Conservation (phyloP, 1,140 invertebrate species). For the Trialeurodes vaporariorum region DNA sequence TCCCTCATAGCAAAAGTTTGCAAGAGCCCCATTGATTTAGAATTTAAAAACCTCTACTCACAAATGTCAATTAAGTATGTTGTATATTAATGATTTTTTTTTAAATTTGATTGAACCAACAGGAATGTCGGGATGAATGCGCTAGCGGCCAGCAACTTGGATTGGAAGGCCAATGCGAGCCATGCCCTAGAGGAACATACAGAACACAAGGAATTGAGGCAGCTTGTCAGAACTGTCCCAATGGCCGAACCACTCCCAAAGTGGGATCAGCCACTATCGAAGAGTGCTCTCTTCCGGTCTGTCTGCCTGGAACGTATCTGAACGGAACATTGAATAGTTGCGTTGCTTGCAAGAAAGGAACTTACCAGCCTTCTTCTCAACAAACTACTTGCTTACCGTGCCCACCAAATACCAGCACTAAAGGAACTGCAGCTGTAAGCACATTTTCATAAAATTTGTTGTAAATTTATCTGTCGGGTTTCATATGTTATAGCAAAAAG, state of each 20-base stretch:
- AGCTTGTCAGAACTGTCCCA: conserved; percentile 76
- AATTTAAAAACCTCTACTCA: no score
- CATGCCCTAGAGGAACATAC: conserved; percentile 83
- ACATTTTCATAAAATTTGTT: no score
- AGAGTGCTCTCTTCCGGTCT: conserved; percentile 85
- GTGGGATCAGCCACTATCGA: conserved; percentile 68
- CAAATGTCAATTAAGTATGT: no score
- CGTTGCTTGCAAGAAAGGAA: conserved; percentile 78
- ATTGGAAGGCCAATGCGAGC: conserved; percentile 78
- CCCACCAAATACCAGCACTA: conserved; percentile 85
- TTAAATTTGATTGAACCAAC: no score
- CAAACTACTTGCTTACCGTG: conserved; percentile 80
- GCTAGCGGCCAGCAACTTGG: conserved; percentile 77
- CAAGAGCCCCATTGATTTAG: no score
- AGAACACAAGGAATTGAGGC: conserved; percentile 77
- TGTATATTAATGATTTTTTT: not conserved
- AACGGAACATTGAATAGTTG: conserved; percentile 77
- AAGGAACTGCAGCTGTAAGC: conserved; percentile 62
- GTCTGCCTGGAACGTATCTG: conserved; percentile 67
- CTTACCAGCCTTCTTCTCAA: conserved; percentile 82
- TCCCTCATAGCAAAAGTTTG: no score
- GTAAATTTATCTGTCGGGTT: no score
- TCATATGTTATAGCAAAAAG: no score
- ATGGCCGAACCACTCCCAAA: conserved; percentile 75
- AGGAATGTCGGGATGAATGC: conserved; percentile 83